phyloP scores from a whole-genome alignment of 2,797 vertebrate species.

The Sebastes trivittatus region DNA sequence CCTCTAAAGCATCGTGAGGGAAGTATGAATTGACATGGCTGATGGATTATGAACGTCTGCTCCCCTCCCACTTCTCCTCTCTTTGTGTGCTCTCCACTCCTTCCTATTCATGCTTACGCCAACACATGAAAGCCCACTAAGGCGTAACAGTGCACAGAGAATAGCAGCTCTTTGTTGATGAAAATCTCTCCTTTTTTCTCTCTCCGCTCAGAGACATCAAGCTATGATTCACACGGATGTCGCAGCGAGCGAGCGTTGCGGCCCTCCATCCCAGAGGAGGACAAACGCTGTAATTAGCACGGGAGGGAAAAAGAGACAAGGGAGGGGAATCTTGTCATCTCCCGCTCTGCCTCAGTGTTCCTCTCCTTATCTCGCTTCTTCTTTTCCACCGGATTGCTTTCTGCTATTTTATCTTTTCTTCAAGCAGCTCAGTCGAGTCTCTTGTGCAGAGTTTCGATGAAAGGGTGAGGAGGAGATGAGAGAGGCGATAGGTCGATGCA shows the following conservation, averaged over 20 bases:
- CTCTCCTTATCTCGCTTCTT: constrained; percentile 33
- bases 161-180: constrained; percentile 52
- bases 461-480: constrained; percentile 18
- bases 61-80: background rate
- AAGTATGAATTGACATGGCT: constrained; percentile 4
- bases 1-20: constrained; percentile 1
- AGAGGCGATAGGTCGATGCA: constrained; percentile 16
- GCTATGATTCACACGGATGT: constrained; percentile 25
- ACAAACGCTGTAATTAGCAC: constrained; percentile 56
- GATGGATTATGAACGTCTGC: constrained; percentile 14
- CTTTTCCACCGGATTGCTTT: constrained; percentile 28
- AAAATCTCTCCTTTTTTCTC: constrained; percentile 28
- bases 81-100: constrained; percentile 11
- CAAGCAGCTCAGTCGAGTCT: constrained; percentile 2
- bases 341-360: constrained; percentile 3
- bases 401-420: constrained; percentile 42
- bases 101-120: constrained; percentile 1
- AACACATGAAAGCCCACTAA: constrained; percentile 42
- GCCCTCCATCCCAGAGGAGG: constrained; percentile 15
- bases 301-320: constrained; percentile 6
- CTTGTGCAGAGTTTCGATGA: constrained; percentile 29
- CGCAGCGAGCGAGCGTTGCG: background rate
- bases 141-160: background rate
- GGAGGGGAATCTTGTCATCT: constrained; percentile 50
- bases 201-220: constrained; percentile 9